These are phyloP conservation scores for Garrulus glandarius DNA, from an alignment of 2,797 vertebrate species.

Conservation along the genomic window DNA sequence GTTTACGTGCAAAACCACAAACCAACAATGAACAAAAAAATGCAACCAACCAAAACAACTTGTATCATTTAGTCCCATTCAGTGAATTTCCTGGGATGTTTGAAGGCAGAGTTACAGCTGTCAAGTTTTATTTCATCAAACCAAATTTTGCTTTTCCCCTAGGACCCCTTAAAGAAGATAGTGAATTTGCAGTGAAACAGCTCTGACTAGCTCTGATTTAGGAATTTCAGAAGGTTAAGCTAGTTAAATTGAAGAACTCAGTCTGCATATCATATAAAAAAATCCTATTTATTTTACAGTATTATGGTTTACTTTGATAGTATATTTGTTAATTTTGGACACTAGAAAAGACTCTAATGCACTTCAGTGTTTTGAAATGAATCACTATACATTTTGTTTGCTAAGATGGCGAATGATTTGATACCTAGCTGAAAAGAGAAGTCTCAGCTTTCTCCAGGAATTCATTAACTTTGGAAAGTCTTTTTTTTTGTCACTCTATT, in stretches of 20 bases:
- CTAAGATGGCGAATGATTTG: rapidly evolving
- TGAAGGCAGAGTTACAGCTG: neutral
- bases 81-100: neutral
- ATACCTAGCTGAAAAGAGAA: neutral
- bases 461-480: neutral
- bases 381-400: neutral
- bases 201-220: neutral
- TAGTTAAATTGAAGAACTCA: neutral
- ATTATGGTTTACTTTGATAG: neutral
- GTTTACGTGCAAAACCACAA: neutral
- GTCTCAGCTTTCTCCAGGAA: neutral
- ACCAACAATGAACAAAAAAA: neutral
- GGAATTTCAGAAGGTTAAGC: neutral
- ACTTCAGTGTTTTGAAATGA: neutral
- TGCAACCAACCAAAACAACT: neutral
- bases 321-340: neutral
- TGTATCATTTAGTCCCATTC: neutral
- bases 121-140: neutral
- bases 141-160: neutral
- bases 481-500: neutral
- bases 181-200: neutral
- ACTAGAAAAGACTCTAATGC: neutral
- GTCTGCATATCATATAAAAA: neutral
- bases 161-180: neutral
- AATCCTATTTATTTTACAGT: neutral